Evolutionary conservation across 2,113 vertebrate genomes (phyloP).

Genomic region (Protobothrops flavoviridis): DNA sequence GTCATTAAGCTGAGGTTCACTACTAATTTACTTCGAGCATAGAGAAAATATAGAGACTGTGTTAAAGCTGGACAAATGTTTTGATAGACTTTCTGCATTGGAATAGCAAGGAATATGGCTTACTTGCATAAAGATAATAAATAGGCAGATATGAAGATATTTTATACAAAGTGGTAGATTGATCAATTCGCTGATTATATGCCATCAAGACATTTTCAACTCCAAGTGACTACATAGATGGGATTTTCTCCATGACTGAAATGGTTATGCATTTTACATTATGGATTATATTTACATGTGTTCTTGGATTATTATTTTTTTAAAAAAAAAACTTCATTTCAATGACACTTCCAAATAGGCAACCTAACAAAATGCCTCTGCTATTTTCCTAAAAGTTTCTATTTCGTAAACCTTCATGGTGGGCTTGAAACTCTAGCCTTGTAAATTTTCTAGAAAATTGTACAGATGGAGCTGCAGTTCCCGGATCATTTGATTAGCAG

Average conservation of each 20-base stretch:
- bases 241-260: not conserved
- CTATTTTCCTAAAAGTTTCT: not conserved
- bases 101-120: not conserved
- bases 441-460: slow-evolving; percentile 45
- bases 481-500: slow-evolving; percentile 32
- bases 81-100: not conserved
- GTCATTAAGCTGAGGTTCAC: not conserved
- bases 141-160: not conserved
- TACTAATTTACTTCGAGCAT: not conserved
- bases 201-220: not conserved
- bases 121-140: not conserved
- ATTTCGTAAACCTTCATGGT: slow-evolving; percentile 37
- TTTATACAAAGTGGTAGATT: not conserved
- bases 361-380: slow-evolving; percentile 29
- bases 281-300: not conserved
- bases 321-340: not conserved
- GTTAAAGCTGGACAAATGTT: not conserved
- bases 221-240: not conserved
- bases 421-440: slow-evolving; percentile 27
- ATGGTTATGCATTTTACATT: not conserved
- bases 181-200: not conserved
- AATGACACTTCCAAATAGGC: not conserved
- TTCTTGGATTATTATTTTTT: not conserved
- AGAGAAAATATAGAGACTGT: not conserved
- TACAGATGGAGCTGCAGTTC: slow-evolving; percentile 24